Conservation (phyloP, 2,113 vertebrate species). For the Butastur rufipennis region DNA sequence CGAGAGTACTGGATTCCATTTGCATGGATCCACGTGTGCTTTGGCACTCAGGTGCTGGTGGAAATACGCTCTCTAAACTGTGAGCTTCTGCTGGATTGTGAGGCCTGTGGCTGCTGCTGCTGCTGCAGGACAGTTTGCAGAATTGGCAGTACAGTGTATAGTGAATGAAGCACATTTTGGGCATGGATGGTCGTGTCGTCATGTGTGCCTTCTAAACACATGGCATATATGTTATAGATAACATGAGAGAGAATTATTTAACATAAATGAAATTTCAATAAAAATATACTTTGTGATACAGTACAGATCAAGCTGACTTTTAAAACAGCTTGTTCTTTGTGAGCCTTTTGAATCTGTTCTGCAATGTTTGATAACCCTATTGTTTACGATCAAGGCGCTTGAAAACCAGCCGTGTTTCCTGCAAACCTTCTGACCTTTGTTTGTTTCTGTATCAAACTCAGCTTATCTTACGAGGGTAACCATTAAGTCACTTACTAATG, state of each 20-base stretch:
- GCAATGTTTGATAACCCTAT: neutral
- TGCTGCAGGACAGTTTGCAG: neutral
- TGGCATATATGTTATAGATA: neutral
- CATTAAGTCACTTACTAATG: neutral
- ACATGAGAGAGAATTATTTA: neutral
- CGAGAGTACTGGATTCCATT: neutral
- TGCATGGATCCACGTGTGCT: neutral
- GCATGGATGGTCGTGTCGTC: neutral
- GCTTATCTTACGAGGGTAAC: neutral
- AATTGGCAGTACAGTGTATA: neutral
- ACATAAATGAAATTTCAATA: neutral
- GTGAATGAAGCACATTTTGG: neutral
- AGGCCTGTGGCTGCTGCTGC: neutral
- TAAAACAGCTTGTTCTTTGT: neutral
- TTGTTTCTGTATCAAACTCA: neutral
- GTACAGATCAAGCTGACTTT: neutral
- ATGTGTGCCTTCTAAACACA: neutral
- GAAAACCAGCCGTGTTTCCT: neutral
- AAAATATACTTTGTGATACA: neutral
- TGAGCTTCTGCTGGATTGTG: neutral
- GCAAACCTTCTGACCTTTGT: neutral
- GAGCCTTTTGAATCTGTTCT: neutral
- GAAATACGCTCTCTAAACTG: neutral
- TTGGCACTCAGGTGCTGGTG: neutral
- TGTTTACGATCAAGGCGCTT: neutral